Evolutionary conservation across 2,888 invertebrate species (phyloP).

Genomic region (Euplagia quadripunctaria): DNA sequence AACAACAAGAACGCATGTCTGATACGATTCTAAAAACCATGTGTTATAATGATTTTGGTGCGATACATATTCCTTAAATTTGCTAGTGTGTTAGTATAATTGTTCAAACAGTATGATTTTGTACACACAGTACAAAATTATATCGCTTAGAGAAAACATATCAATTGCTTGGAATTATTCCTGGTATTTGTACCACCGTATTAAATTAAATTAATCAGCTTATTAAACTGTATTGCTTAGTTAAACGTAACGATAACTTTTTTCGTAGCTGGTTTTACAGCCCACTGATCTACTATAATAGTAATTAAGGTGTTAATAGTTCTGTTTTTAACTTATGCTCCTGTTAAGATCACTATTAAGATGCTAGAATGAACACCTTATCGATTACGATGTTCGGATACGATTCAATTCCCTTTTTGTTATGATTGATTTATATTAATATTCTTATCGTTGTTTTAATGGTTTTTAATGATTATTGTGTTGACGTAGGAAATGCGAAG

Average conservation of each 20-base stretch:
- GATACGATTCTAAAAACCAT: no score
- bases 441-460: neutral
- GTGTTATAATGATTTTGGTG: no score
- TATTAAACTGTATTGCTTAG: neutral
- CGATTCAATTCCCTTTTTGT: neutral
- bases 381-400: neutral
- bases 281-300: constrained; percentile 22
- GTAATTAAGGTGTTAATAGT: constrained; percentile 28
- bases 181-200: neutral
- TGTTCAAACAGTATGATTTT: no score
- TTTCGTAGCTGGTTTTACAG: constrained; percentile 27
- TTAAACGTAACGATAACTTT: neutral
- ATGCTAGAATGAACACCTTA: neutral
- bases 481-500: no score
- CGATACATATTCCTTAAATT: no score
- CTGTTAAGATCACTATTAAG: neutral
- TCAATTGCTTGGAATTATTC: neutral
- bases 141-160: no score
- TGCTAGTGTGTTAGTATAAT: no score
- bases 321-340: constrained; percentile 17
- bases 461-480: no score
- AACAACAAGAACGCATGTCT: no score
- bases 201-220: neutral
- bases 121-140: no score
- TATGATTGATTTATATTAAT: neutral